Conservation (phyloP, 2,888 invertebrate genomes). For the Lutraria lutraria region DNA sequence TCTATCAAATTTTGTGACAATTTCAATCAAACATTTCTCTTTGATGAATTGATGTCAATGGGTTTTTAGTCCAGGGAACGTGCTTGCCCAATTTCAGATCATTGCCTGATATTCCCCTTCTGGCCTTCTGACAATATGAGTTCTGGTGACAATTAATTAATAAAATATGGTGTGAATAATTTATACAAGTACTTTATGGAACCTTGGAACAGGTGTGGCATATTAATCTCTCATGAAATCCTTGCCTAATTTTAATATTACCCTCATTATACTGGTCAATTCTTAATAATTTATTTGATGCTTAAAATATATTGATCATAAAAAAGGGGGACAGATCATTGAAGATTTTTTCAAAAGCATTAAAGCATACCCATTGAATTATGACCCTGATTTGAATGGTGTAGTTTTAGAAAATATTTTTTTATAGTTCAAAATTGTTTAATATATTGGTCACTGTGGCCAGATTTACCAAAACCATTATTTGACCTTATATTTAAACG, state of each 20-base stretch:
- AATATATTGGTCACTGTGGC: neutral
- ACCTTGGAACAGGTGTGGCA: neutral
- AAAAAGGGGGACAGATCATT: neutral
- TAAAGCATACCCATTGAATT: neutral
- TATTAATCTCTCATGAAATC: neutral
- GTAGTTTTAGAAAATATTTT: neutral
- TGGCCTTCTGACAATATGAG: neutral
- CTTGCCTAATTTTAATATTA: neutral
- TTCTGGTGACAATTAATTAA: neutral
- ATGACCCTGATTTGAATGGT: neutral
- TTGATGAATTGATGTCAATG: constrained; percentile 9
- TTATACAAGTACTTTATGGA: neutral
- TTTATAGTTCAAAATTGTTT: neutral
- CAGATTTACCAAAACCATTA: neutral
- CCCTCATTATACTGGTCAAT: neutral
- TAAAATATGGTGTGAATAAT: neutral
- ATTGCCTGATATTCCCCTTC: neutral
- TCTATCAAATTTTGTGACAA: constrained; percentile 9
- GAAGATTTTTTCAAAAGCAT: neutral
- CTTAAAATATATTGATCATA: neutral
- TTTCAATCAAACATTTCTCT: constrained; percentile 4
- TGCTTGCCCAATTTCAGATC: neutral
- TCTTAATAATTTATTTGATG: neutral
- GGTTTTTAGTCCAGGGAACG: neutral
- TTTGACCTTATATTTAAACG: neutral